Percentiles rank a stretch among this genome's conserved stretches.
Conservation (phyloP, 1,140 invertebrate genomes). For the Geopemphigus sp. region DNA sequence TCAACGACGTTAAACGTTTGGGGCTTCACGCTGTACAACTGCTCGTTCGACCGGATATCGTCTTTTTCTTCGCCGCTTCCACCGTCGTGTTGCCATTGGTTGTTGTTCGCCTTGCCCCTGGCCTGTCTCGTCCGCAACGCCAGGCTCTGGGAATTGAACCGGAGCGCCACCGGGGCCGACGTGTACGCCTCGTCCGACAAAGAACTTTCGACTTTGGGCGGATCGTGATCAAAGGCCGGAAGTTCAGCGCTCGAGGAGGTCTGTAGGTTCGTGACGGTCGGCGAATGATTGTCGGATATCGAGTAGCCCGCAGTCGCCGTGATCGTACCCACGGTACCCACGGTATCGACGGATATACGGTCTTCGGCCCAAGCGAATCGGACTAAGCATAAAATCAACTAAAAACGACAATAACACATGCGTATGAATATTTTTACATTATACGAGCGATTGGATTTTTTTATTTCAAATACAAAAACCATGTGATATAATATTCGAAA, state of each 20-base stretch:
- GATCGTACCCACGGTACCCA: conserved; percentile 23
- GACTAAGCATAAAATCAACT: conserved; percentile 13
- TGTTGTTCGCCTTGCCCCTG: neutral
- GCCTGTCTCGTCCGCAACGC: conserved; percentile 17
- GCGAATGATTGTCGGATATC: neutral
- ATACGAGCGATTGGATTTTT: neutral
- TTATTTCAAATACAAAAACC: too few species aligned
- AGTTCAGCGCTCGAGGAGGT: neutral
- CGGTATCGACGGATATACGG: conserved; percentile 30
- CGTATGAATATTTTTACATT: neutral
- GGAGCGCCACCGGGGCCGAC: too few species aligned
- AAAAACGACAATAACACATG: neutral
- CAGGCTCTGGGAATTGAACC: neutral
- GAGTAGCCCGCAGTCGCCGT: conserved; percentile 31
- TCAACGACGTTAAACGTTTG: neutral
- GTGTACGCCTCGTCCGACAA: neutral
- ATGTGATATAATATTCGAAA: neutral
- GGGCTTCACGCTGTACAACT: conserved; percentile 17
- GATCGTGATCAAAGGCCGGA: neutral
- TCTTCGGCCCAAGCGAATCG: conserved; percentile 3
- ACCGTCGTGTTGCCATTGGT: neutral
- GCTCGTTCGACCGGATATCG: neutral
- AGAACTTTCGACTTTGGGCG: neutral
- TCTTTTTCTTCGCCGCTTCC: conserved; percentile 30
- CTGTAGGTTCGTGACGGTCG: neutral